Evolutionary conservation across 2,888 invertebrate genomes (phyloP), one percentile per base, ranked within the genome.

Genomic region (Thecocarcelia acutangulata): DNA sequence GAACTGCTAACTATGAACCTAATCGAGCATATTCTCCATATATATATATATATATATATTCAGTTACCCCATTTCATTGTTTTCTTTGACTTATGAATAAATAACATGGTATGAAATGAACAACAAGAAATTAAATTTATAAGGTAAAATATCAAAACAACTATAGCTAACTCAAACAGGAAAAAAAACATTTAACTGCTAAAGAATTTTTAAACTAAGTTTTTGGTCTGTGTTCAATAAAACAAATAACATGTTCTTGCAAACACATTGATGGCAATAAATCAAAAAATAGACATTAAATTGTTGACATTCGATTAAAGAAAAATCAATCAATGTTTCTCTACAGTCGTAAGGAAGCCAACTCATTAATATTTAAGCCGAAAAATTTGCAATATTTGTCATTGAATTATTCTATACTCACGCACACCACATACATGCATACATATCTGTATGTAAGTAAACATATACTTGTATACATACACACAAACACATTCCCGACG

Each of bases 281-380:
- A 68, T 75, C 66, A 58, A 50, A 59, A 56, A 42, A 50, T 13
- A 54, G 73, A 50, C 74, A 74, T 48, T 15, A 58, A 75, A 75
- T 50, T 75, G 66, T 75, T 68, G 66, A 68, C 66, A 59, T 58
- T 33, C 48, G 59, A 68, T 68, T 50, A 50, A 59, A 33, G 40
- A 48, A 74, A 74, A 50, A 66, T 74, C 74, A 74, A 66, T 74
- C 74, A 74, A 56, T 56, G 37, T 58, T 74, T 66, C 46, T 46
- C 17, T 40, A 19, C 58, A 68, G 15, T 11, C 48, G 42, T 68
- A 68, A 66, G 42, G 24, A 5, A 24, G 24, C 24, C 2, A 5
- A 1, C 8, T 68, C 50, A 59, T 75, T 50, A 56, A 66, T 58
- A 40, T 66, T 58, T 74, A 66, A 58, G 15, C 4, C 42, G 21